Base-by-base conservation (phyloP, 2,797 vertebrate species). In the Poecilia gillii region DNA sequence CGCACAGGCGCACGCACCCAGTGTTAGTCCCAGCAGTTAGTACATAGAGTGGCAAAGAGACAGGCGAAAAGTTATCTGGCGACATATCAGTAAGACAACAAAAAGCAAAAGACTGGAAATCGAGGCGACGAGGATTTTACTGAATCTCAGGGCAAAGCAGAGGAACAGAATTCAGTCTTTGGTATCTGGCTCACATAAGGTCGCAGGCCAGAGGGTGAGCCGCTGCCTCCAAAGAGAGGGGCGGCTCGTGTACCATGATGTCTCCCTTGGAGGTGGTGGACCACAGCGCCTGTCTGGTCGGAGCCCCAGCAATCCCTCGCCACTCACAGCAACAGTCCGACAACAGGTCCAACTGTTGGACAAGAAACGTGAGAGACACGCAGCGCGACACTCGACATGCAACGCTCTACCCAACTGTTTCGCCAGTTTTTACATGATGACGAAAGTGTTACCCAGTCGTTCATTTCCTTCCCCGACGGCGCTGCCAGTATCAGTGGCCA, bases 251-350 rank as follows among this genome's bases (percentile, higher is more conserved):
- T 84, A 99, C 97, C 84, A 99, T 97, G 93, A 99, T 74, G 91
- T 99, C 98, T 70, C 99, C 99, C 93, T 98, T 99, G 78, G 96
- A 97, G 71, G 98, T 99, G 55, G 97, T 92, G 2, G 98, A 97
- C 99, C 99, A 99, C 92, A 99, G 93, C 84, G 98, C 97, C 75
- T 97, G 97, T 18, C 90, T 95, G 90, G 97, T 98, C 0, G 97
- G 97, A 28, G 96, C 95, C 14, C 96, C 96, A 0, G 91, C 89
- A 81, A 99, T 95, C 87, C 94, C 96, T 75, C 97, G 96, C 89
- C 95, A 96, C 89, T 98, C 97, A 18, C 97, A 97, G 91, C 98
- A 99, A 71, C 96, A 97, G 85, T 96, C 94, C 85, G 93, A 97
- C 92, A 99, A 92, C 89, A 99, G 92, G 85, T 94, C 93, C 41